Conservation (phyloP, 2,797 vertebrate genomes). For the Cossypha niveicapilla region DNA sequence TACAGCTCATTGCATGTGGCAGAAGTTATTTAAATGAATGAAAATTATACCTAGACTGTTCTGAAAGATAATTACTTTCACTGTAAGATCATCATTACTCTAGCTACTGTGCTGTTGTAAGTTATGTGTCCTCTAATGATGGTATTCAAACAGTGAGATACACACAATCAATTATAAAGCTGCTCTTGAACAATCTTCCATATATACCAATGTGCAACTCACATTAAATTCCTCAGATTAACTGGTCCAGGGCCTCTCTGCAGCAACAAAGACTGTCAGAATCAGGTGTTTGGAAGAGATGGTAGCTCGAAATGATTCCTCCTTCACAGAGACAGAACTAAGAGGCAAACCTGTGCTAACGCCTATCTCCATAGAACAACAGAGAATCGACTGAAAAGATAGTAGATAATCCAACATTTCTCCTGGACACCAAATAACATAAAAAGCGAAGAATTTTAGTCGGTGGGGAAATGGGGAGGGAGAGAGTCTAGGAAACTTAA, state of each 20-base stretch:
- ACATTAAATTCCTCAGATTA: not conserved
- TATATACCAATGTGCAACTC: not conserved
- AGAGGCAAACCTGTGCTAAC: not conserved
- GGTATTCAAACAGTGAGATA: not conserved
- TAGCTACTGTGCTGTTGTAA: not conserved
- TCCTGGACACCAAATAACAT: not conserved
- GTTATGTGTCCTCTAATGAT: not conserved
- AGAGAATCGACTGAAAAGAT: accelerated
- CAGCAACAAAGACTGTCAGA: not conserved
- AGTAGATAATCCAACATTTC: not conserved
- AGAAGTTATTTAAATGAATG: not conserved
- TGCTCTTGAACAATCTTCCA: not conserved
- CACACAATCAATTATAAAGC: not conserved
- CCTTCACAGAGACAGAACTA: not conserved
- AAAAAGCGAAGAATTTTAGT: not conserved
- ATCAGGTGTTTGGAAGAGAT: not conserved
- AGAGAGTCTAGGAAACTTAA: not conserved
- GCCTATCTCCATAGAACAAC: not conserved
- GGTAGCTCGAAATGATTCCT: not conserved
- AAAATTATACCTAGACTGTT: not conserved
- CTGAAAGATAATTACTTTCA: not conserved
- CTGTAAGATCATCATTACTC: not conserved
- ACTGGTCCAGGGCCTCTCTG: not conserved
- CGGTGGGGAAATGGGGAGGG: not conserved
- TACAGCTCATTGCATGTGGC: not conserved